Evolutionary conservation across 2,888 invertebrate genomes (phyloP).

Genomic region (Dicyrtoma fusca): DNA sequence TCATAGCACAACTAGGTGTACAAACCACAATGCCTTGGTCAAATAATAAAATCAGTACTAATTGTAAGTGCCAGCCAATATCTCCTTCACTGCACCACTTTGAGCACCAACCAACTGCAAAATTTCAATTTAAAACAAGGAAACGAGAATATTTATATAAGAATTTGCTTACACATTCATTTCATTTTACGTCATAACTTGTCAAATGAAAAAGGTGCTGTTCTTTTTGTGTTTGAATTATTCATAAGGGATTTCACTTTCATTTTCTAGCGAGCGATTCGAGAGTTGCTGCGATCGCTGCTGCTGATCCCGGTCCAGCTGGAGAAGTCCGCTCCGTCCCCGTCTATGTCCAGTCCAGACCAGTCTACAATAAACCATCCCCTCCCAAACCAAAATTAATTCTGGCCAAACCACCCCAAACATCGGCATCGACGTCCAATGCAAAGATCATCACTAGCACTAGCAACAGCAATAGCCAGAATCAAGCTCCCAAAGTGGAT

Average conservation of each 20-base stretch:
- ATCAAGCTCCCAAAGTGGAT: slow-evolving; percentile 24
- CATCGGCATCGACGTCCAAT: slow-evolving; percentile 7
- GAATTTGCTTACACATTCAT: background rate
- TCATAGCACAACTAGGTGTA: background rate
- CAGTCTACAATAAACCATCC: slow-evolving; percentile 58
- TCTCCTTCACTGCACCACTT: too few species aligned
- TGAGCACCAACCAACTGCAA: too few species aligned
- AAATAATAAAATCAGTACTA: too few species aligned
- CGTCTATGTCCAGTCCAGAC: slow-evolving; percentile 56
- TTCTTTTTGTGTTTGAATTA: background rate
- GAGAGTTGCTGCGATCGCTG: slow-evolving; percentile 35
- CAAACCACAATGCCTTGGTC: background rate
- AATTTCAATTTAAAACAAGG: background rate
- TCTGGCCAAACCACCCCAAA: slow-evolving; percentile 35
- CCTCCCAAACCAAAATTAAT: slow-evolving; percentile 52
- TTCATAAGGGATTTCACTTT: too few species aligned
- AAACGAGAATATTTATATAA: background rate
- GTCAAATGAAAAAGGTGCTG: background rate
- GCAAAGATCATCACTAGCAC: background rate
- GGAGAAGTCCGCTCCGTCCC: slow-evolving; percentile 50
- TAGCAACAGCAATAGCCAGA: background rate
- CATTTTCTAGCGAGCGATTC: slow-evolving; percentile 20
- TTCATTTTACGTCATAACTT: background rate
- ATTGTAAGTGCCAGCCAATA: too few species aligned
- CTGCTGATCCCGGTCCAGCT: slow-evolving; percentile 43